phyloP scores from a whole-genome alignment of 2,888 invertebrate genomes.

The Cephus pulcher region DNA sequence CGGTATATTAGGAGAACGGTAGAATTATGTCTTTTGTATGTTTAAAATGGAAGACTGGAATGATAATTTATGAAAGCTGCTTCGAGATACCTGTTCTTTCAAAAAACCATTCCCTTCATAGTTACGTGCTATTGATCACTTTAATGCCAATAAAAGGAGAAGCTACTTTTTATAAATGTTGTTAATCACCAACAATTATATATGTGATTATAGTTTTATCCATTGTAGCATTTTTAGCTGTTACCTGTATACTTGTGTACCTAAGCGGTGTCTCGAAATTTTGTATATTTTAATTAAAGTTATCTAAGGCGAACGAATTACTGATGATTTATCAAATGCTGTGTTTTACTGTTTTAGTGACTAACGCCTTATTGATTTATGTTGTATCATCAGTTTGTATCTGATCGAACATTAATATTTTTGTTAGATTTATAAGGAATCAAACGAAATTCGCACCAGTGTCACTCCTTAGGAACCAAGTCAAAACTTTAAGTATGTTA shows the following conservation, averaged over 20 bases:
- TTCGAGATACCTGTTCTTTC: conserved; percentile 16
- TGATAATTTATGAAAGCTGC: conserved; percentile 25
- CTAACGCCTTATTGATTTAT: neutral
- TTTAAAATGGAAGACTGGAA: neutral
- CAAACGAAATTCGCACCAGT: neutral
- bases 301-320: neutral
- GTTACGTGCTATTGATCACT: conserved; percentile 19
- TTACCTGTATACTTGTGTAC: conserved; percentile 40
- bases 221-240: conserved; percentile 11
- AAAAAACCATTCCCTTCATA: conserved; percentile 3
- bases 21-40: neutral
- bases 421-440: neutral
- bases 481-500: neutral
- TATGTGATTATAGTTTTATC: neutral
- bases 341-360: neutral
- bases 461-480: neutral
- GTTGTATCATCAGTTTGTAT: neutral
- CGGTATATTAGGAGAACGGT: neutral
- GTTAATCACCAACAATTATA: neutral
- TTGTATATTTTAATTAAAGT: neutral
- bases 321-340: neutral
- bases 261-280: conserved; percentile 24
- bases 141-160: conserved; percentile 35
- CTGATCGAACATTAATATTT: neutral
- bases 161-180: conserved; percentile 38